Base-by-base conservation (phyloP, 2,113 vertebrate species). In the Siniperca knerii region DNA sequence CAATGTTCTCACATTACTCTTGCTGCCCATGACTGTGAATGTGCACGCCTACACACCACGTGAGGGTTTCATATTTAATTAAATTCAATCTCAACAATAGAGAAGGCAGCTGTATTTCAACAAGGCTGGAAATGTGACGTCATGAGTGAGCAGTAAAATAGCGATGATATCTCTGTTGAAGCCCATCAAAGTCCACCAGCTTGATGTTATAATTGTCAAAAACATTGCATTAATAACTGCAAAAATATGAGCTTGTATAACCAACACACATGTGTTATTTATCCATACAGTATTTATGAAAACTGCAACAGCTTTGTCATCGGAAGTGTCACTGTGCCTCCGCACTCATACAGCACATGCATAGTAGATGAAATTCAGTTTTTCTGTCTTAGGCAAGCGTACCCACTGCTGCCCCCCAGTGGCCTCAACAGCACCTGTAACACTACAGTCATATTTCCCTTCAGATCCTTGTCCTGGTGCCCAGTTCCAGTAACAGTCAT, bases 1-100 rank as follows among this genome's bases (percentile, higher is more conserved):
- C 93, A 94, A 90, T 92, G 92, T 94, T 94, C 94, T 93, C 94
- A 94, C 92, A 94, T 91, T 83, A 90, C 82, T 93, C 84, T 88
- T 86, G 61, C 87, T 90, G 81, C 91, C 83, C 79, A 84, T 91
- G 90, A 89, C 90, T 93, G 80, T 90, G 89, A 87, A 89, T 82
- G 89, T 86, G 75, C 86, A 87, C 81, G 68, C 92, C 91, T 77
- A 79, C 89, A 78, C 67, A 52, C 76, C 85, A 48, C 84, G 81
- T 77, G 76, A 78, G 58, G 82, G 79, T 86, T 83, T 86, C 46
- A 84, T 83, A 84, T 91, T 73, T 87, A 92, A 89, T 92, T 69
- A 89, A 80, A 92, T 87, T 80, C 82, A 90, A 2, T n/a, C 37
- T 33, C 15, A 88, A 93, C 90, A 94, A 92, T 84, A 48, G 85